Evolutionary conservation across 2,797 vertebrate genomes (phyloP), one percentile per base, ranked within the genome.

Genomic region (Enteromius treurensis): DNA sequence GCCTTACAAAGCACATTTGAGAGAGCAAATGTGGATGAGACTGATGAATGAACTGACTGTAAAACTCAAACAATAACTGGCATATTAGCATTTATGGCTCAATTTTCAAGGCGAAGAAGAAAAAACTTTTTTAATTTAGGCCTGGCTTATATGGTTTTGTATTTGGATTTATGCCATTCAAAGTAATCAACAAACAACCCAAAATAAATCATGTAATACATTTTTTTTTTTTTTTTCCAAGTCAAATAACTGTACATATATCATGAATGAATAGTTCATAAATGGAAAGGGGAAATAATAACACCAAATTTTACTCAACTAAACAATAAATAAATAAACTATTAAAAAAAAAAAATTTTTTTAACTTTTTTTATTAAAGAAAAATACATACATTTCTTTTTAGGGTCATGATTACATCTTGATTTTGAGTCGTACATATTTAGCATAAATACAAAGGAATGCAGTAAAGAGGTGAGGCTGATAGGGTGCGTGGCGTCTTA

Each of bases 401-500:
- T 11, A n/a, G 3, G 53, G 10, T 60, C 55, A 65, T 65, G 14
- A 65, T 34, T 65, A 37, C 15, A 34, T 67, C 32, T 34, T 37
- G 65, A 40, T 67, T 37, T 67, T 19, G 15, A 67, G 32, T 11
- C 19, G 3, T 10, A 71, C 13, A 23, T 21, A 14, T 49, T 21
- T 17, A 53, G 17, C 26, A 47, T 21, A 79, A 37, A 67, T 6
- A 68, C 11, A 29, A 68, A 53, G 15, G 14, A 65, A 40, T 10
- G 32, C 34, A 4, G 19, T 49, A 3, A 40, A 7, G 14, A 19
- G 29, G 5, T 34, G n/a, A 34, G 37, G 14, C 23, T 32, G 71
- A 69, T 13, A 11, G 69, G 15, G 77, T 80, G 58, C 84, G 70
- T 85, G 82, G 85, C 85, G 79, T 17, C 70, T 23, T 19, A 74